These are phyloP conservation scores for Formica exsecta DNA, from an alignment of 1,140 invertebrate species.

Conservation along the genomic window DNA sequence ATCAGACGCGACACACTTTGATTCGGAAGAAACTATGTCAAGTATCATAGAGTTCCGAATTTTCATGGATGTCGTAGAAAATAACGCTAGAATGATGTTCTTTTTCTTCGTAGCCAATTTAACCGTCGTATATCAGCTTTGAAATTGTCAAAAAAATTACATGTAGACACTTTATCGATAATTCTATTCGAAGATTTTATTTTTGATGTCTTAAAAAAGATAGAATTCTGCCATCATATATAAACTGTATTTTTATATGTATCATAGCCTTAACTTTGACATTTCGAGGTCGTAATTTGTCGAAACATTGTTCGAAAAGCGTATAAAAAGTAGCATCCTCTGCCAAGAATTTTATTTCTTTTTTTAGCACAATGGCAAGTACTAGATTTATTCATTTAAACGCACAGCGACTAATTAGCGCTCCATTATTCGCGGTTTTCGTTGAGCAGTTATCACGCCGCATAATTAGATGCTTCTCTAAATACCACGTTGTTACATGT, in stretches of 20 bases:
- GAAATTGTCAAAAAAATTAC: background rate
- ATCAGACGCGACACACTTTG: constrained; percentile 33
- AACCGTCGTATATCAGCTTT: background rate
- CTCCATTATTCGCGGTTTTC: constrained; percentile 56
- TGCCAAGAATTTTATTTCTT: background rate
- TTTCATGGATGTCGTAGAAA: background rate
- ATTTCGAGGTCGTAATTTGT: background rate
- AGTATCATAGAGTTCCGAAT: background rate
- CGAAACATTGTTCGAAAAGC: background rate
- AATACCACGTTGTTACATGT: background rate
- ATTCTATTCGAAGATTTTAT: background rate
- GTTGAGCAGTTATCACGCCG: constrained; percentile 53
- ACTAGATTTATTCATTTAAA: constrained; percentile 28
- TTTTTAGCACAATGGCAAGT: background rate
- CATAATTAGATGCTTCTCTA: constrained; percentile 59
- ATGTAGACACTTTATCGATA: too few species aligned
- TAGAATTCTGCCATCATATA: background rate
- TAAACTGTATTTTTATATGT: background rate
- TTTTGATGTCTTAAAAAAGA: background rate
- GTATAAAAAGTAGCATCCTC: background rate
- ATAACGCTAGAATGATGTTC: background rate
- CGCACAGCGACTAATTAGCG: constrained; percentile 51
- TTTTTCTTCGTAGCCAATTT: background rate
- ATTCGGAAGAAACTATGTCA: constrained; percentile 37
- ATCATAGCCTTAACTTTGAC: background rate